Conservation (phyloP, 2,888 invertebrate species). For the Machimus atricapillus region DNA sequence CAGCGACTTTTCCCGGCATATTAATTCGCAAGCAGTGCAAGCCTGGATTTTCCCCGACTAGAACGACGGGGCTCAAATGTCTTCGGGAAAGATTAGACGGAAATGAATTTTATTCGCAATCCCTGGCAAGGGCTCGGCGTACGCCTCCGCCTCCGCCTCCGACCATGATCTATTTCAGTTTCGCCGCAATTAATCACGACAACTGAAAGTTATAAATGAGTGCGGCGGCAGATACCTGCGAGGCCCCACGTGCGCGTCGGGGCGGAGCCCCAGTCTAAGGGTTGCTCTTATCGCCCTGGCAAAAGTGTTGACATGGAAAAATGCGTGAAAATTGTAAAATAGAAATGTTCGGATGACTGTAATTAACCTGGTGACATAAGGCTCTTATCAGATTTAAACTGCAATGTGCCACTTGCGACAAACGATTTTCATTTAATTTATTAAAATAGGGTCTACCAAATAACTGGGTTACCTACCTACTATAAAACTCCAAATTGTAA, state of each 20-base stretch:
- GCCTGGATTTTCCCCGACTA: neutral
- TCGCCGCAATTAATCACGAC: neutral
- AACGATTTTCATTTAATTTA: neutral
- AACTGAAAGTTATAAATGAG: neutral
- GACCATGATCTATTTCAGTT: neutral
- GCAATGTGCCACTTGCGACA: neutral
- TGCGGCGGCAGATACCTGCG: neutral
- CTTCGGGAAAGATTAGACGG: neutral
- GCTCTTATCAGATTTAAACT: neutral
- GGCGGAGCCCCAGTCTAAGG: neutral
- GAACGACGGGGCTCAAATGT: neutral
- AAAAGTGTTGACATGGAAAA: neutral
- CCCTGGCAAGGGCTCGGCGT: neutral
- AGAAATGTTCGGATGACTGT: neutral
- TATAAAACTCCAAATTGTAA: neutral
- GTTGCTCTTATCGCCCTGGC: neutral
- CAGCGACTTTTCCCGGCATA: neutral
- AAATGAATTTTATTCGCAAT: neutral
- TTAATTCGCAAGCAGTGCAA: neutral
- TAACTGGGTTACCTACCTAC: neutral
- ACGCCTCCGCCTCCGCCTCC: neutral
- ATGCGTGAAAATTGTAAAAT: neutral
- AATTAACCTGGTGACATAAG: neutral
- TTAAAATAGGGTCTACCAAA: neutral
- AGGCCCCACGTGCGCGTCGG: neutral